Evolutionary conservation across 2,113 vertebrate genomes (phyloP).

Genomic region (Nothoprocta pentlandii): DNA sequence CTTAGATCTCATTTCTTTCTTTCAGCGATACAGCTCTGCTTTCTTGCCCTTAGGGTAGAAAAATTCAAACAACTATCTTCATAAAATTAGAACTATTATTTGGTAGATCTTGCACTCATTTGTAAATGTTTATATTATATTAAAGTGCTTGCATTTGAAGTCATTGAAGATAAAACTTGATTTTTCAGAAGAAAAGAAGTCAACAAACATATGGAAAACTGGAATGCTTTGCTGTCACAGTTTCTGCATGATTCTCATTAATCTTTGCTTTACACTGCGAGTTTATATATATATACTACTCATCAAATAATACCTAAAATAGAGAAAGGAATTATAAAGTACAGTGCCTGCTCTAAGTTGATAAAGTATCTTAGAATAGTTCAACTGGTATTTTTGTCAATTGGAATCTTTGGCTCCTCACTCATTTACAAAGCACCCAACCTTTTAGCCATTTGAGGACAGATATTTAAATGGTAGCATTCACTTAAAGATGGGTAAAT

Average conservation of each 20-base stretch:
- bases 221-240: background rate
- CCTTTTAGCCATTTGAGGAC: background rate
- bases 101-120: background rate
- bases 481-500: background rate
- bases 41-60: background rate
- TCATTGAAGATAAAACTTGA: background rate
- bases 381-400: background rate
- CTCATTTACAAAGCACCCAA: background rate
- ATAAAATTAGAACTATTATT: background rate
- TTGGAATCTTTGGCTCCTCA: background rate
- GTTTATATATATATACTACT: background rate
- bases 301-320: background rate
- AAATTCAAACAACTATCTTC: background rate
- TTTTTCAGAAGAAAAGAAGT: background rate
- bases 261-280: background rate
- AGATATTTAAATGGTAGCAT: background rate
- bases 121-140: background rate
- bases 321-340: background rate
- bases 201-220: background rate
- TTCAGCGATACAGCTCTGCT: background rate
- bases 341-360: background rate
- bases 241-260: background rate
- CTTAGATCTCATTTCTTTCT: background rate
- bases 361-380: background rate
- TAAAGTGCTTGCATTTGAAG: background rate